Evolutionary conservation across 2,888 invertebrate genomes (phyloP), one percentile per base, ranked within the genome.

Genomic region (Crocallis elinguaria): DNA sequence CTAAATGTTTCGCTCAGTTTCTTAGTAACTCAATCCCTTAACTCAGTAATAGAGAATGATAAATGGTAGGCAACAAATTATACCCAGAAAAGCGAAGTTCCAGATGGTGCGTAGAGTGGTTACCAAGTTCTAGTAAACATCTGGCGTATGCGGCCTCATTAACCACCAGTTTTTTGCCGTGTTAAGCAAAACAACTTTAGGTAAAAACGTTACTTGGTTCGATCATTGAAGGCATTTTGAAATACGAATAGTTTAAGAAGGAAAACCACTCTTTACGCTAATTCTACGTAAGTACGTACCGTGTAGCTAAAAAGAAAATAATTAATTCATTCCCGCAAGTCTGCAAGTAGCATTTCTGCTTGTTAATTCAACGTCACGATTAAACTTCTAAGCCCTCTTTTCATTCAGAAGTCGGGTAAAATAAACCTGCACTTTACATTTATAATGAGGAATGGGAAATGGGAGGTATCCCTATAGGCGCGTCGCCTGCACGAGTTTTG

Each of bases 131-230:
- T 63, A 51, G 57, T 48, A 49, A 69, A 71, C 79, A 79, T 73
- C 68, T 79, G 77, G 71, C 58, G 62, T n/a, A 42, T 45, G 50
- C 69, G 71, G 45, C 70, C 72, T 68, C 64, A 62, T 69, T 66
- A 66, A 60, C 39, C 52, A 46, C 42, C 56, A 49, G 43, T 50
- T 71, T 70, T 68, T 66, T 57, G 57, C 66, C 52, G 61, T 62
- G 57, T 64, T 57, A 49, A 54, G 53, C 54, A 64, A 59, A 67
- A 66, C 60, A 60, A 63, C 57, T 57, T 43, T 46, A 61, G 64
- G 63, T 59, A 49, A 65, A 60, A 65, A 63, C 13, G 4, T 23
- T 36, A n/a, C 3, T 23, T 13, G 23, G 14, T 23, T 13, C 21
- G n/a, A 35, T 1, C 5, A 21, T 6, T 19, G 7, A 21, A 19